Base-by-base conservation (phyloP, 2,888 invertebrate genomes). In the Andricus curvator region DNA sequence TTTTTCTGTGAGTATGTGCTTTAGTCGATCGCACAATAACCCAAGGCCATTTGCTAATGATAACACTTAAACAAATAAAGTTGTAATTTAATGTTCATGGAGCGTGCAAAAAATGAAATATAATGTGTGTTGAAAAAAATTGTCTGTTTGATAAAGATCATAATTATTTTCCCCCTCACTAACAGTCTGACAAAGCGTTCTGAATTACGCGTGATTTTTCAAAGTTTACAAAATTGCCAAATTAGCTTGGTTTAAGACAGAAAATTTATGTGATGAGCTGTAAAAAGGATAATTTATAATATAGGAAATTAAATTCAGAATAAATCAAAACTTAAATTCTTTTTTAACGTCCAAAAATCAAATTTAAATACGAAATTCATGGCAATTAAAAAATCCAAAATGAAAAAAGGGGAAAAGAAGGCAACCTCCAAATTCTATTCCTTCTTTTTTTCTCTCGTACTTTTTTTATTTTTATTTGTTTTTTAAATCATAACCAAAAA, bases 1-100 rank as follows among this genome's bases (percentile, higher is more conserved):
- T 33, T 20, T n/a, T 74, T 17, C 17, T 15, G 9, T 37, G 9
- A 37, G 8, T 37, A 51, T 29, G 51, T 70, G 29, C 48, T 51
- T 51, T 29, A 33, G 20, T 70, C 51, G 29, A 56, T 70, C 25
- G 20, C 11, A 51, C 29, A 29, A 51, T 70, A 33, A 56, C 20
- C 70, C 70, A 29, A 74, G 70, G 70, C 29, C 56, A 33, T 51
- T 56, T 20, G 29, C 56, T 74, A 74, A 74, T 51, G 29, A 74
- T 74, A 56, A 56, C 70, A 74, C 56, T 56, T 56, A 33, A 51
- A 29, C 29, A 51, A 74, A 33, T 74, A 56, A 74, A 51, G 68
- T 51, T 56, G 17, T 44, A 44, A 44, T 44, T 5, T 56, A 3
- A n/a, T n/a, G 56, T n/a, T n/a, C 56, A 62, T 25, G 25, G 33